Percentiles rank a stretch among this genome's conserved stretches.
These are phyloP conservation scores for Grammomys surdaster DNA, from an alignment of 2,113 vertebrate species.

Conservation along the genomic window DNA sequence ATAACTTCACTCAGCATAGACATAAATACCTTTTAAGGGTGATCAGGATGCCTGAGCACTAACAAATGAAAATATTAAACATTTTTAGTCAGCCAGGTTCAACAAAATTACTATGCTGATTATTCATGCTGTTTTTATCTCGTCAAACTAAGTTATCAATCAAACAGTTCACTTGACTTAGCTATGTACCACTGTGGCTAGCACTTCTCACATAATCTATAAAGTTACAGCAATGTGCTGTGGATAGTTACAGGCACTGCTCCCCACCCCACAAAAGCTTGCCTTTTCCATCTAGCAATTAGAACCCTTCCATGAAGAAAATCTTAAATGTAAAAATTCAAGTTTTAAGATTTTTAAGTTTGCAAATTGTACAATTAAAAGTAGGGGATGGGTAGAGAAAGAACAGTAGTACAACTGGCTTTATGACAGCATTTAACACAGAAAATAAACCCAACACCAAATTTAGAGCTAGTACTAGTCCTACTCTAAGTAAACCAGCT, in stretches of 20 bases:
- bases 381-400: background rate
- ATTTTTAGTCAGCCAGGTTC: slow-evolving; percentile 38
- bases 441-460: slow-evolving; percentile 27
- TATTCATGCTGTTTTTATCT: background rate
- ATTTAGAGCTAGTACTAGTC: background rate
- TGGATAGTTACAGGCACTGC: background rate
- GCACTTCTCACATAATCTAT: background rate
- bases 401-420: background rate
- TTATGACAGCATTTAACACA: slow-evolving; percentile 1
- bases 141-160: background rate
- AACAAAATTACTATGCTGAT: slow-evolving; percentile 28
- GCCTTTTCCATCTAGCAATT: slow-evolving; percentile 35
- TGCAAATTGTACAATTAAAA: slow-evolving; percentile 34
- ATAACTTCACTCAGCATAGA: background rate
- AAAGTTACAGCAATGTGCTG: background rate
- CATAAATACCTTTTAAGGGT: slow-evolving; percentile 39
- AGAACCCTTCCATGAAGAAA: slow-evolving; percentile 20
- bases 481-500: background rate
- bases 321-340: slow-evolving; percentile 42
- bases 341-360: background rate
- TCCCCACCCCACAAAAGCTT: slow-evolving; percentile 55
- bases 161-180: background rate
- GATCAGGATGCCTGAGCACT: background rate
- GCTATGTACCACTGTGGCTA: background rate
- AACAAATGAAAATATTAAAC: slow-evolving; percentile 32